Evolutionary conservation across 2,113 vertebrate species (phyloP).

Genomic region (Macrotis lagotis): DNA sequence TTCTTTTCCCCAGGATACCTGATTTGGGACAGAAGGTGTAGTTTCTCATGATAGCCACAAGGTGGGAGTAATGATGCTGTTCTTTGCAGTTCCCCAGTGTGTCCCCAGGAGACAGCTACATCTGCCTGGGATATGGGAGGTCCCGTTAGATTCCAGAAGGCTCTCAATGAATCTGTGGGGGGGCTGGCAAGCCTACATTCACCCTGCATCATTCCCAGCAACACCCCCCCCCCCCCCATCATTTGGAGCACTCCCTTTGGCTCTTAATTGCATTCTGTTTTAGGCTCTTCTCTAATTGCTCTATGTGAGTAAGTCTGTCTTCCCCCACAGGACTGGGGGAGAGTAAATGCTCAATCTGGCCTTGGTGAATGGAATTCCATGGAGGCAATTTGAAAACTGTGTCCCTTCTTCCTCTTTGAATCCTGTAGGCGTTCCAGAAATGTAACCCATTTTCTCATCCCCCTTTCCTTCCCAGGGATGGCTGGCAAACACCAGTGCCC

Average conservation of each 20-base stretch:
- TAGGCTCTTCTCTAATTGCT: conserved; percentile 9
- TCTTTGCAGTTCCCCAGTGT: background rate
- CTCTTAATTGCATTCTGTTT: conserved; percentile 13
- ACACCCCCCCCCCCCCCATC: background rate
- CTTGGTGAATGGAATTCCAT: background rate
- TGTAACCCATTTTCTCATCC: conserved; percentile 1
- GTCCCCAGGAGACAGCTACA: conserved; percentile 73
- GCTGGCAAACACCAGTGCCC: conserved; percentile 25
- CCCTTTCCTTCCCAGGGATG: conserved; percentile 28
- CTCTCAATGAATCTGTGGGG: conserved; percentile 67
- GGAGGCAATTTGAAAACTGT: conserved; percentile 50
- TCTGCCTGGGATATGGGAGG: conserved; percentile 73
- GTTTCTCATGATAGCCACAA: background rate
- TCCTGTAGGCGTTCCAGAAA: conserved; percentile 42
- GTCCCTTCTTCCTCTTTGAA: conserved; percentile 32
- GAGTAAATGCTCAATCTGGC: background rate
- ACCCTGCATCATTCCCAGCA: background rate
- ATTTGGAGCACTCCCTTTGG: background rate
- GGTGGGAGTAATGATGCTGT: background rate
- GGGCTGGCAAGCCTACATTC: background rate
- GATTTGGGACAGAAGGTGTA: background rate
- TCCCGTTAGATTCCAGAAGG: conserved; percentile 76
- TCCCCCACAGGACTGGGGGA: background rate
- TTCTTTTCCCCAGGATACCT: background rate
- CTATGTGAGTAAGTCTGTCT: fast-evolving